Evolutionary conservation across 1,140 invertebrate genomes (phyloP), one percentile per base, ranked within the genome.

Genomic region (Andricus grossulariae): DNA sequence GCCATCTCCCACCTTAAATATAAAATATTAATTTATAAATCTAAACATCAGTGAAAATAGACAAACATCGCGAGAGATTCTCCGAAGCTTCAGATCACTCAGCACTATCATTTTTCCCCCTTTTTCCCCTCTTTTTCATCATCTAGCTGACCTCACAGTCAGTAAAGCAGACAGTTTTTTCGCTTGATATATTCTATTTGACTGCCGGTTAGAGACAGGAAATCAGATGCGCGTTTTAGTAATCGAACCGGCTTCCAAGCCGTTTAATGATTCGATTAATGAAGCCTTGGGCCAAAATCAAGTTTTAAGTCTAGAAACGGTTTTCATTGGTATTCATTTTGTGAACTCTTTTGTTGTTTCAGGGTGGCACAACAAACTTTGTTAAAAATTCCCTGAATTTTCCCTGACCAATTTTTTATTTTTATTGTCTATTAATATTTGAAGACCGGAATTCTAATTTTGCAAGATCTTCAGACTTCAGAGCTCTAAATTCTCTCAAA

Each of bases 181-280:
- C 60, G 39, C 25, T 66, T 32, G 39, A 66, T 66, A n/a, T 66
- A 66, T 66, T 66, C 60, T 66, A 66, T 66, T 66, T 39, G 39
- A 66, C 15, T 45, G 25, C 39, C 25, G 60, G 25, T 32, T 66
- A 32, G 25, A 66, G 60, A 66, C 60, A 66, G 60, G 60, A 66
- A 66, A 66, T 66, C 60, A 66, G 60, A 66, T 66, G 60, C 60
- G 39, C 32, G 60, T 66, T 66, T 66, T 39, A 45, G 25, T 66
- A 66, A 66, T 66, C 39, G n/a, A 66, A n/a, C 60, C 60, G 16
- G 39, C 55, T 15, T 39, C 25, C 13, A 66, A 45, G 60, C 15
- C 60, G 60, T 15, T 66, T 32, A 32, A 66, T 66, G 60, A 66
- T 66, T 66, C 60, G 60, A 39, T 45, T 66, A 32, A 7, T 66